A percentile compares a stretch with the other conserved stretches of the same genome.
Evolutionary conservation across 64 coral and sea anemone species (phyloP).

Genomic region (Acropora yongei): DNA sequence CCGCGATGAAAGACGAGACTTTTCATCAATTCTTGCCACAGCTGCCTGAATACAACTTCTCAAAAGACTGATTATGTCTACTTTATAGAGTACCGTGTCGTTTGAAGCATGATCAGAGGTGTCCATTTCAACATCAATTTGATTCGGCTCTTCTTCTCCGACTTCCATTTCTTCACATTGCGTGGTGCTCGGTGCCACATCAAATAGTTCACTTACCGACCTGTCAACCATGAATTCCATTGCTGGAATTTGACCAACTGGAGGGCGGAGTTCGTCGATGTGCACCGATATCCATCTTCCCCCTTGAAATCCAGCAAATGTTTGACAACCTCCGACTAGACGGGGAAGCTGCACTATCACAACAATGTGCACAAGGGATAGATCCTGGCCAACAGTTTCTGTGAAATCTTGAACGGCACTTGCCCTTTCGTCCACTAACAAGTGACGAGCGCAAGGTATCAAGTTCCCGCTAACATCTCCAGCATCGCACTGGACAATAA

Average conservation of each 20-base stretch:
- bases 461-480: slow-evolving; percentile 66
- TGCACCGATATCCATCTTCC: slow-evolving; percentile 43
- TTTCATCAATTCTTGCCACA: slow-evolving; percentile 72
- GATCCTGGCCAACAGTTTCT: neutral
- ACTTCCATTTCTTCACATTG: slow-evolving; percentile 43
- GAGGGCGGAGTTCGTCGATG: slow-evolving; percentile 24
- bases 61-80: slow-evolving; percentile 48
- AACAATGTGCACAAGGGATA: slow-evolving; percentile 38
- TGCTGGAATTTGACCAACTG: slow-evolving; percentile 65
- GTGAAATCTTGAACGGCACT: slow-evolving; percentile 8
- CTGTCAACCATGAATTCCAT: slow-evolving; percentile 70
- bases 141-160: slow-evolving; percentile 21
- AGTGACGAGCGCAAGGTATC: slow-evolving; percentile 78
- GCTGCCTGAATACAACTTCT: slow-evolving; percentile 79
- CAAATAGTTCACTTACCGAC: slow-evolving; percentile 65
- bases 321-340: slow-evolving; percentile 62
- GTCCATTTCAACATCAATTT: neutral
- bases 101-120: neutral
- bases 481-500: slow-evolving; percentile 82
- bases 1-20: slow-evolving; percentile 30
- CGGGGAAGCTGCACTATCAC: slow-evolving; percentile 72
- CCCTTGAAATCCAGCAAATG: slow-evolving; percentile 80
- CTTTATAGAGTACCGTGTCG: neutral
- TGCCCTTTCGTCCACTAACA: slow-evolving; percentile 69
- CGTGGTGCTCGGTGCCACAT: slow-evolving; percentile 41